These are phyloP conservation scores for Hyperoplus immaculatus DNA, from an alignment of 2,797 vertebrate species.

Conservation along the genomic window DNA sequence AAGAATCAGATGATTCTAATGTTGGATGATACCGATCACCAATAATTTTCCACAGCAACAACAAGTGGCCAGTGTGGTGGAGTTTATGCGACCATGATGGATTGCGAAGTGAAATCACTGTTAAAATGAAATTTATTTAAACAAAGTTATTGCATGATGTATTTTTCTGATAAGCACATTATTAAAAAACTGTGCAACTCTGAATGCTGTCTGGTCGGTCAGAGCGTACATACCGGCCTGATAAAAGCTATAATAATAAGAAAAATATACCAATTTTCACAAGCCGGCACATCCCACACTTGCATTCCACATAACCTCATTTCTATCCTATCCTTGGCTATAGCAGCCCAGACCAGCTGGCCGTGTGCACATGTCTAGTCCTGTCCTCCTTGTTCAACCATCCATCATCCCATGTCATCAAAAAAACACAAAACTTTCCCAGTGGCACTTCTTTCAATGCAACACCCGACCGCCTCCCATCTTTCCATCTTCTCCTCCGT, in stretches of 20 bases:
- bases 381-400: slow-evolving; percentile 72
- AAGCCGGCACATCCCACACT: slow-evolving; percentile 27
- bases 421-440: slow-evolving; percentile 55
- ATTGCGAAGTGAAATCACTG: neutral
- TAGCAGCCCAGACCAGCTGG: slow-evolving; percentile 71
- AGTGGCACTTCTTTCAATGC: slow-evolving; percentile 34
- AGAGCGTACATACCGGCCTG: neutral
- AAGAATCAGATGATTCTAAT: too few relatives aligned
- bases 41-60: neutral
- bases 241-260: slow-evolving; percentile 13
- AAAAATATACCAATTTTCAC: neutral
- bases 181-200: neutral
- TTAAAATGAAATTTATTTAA: slow-evolving; percentile 4
- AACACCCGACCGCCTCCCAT: slow-evolving; percentile 23
- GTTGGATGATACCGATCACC: neutral
- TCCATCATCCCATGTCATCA: slow-evolving; percentile 69
- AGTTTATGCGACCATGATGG: neutral
- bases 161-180: neutral
- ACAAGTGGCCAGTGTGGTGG: neutral
- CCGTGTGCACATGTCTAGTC: slow-evolving; percentile 66
- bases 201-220: neutral
- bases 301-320: slow-evolving; percentile 31
- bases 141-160: too few relatives aligned
- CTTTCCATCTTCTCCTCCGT: slow-evolving; percentile 43
- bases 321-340: slow-evolving; percentile 62